Conservation (phyloP, 1,140 invertebrate species). For the Pachyrhynchus sulphureomaculatus region DNA sequence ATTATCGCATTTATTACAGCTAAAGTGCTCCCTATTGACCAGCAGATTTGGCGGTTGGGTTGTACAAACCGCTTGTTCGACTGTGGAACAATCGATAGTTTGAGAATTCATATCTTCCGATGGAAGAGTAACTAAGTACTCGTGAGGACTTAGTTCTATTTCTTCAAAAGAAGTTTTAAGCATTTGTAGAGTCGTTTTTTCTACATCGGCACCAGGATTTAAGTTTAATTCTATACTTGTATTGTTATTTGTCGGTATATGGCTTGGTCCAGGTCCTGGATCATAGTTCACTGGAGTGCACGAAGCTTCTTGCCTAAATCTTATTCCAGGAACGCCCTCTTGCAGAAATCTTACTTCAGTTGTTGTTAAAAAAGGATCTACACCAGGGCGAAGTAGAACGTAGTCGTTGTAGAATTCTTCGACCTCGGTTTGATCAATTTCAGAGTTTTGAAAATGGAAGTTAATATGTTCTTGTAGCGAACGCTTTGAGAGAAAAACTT, state of each 20-base stretch:
- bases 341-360: not conserved
- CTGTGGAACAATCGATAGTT: not conserved
- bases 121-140: not conserved
- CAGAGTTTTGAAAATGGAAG: slow-evolving; percentile 8
- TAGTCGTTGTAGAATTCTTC: slow-evolving; percentile 18
- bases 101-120: not conserved
- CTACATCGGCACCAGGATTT: not conserved
- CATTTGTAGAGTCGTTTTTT: not conserved
- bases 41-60: not conserved
- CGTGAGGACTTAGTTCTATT: not conserved
- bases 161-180: not conserved
- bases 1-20: slow-evolving; percentile 5
- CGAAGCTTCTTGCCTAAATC: not conserved
- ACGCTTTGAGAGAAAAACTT: slow-evolving; percentile 13
- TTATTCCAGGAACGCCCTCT: not conserved
- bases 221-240: not conserved
- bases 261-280: not conserved
- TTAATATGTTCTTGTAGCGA: slow-evolving; percentile 17
- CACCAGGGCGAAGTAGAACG: slow-evolving; percentile 9
- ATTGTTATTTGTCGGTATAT: not conserved
- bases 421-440: slow-evolving; percentile 9
- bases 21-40: slow-evolving; percentile 2
- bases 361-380: slow-evolving; percentile 11
- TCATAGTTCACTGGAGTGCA: not conserved
- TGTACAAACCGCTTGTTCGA: not conserved